Evolutionary conservation across 2,113 vertebrate genomes (phyloP), one percentile per base, ranked within the genome.

Genomic region (Cryptotis parvus): DNA sequence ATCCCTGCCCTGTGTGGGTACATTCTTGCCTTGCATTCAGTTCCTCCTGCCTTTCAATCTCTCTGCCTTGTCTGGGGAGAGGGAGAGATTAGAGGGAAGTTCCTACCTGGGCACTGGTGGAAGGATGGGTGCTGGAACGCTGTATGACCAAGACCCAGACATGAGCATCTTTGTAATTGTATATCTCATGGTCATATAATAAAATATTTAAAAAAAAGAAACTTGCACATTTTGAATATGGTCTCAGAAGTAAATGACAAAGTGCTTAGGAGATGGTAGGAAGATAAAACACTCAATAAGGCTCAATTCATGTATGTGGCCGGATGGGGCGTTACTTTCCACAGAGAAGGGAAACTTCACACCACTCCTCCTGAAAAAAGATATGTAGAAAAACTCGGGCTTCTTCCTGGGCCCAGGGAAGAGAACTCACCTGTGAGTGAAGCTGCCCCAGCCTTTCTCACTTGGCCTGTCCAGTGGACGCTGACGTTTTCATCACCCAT

Each of bases 221-320:
- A 20, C 26, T 43, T 81, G 45, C n/a, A 75, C 24, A 75, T 41
- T 66, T 75, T 31, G 61, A 70, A 24, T 58, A 33, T 63, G 41
- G 82, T 75, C 11, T n/a, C 73, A 72, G 41, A 87, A 92, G 37
- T 45, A 68, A 66, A 76, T 88, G 12, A 37, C 73, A 69, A 83
- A 79, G 6, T 78, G 26, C 22, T 78, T 73, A 73, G 43, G 31
- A 72, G 37, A 31, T 43, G 3, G 16, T 87, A 76, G 37, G 70
- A 90, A 69, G 87, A 69, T 52, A 22, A 39, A 84, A 94, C 79
- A 41, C 37, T 20, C 81, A 61, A 58, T 10, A 43, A 72, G 43
- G 4, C 37, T 16, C 37, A 52, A 41, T 78, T 7, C 2, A 18
- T 75, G 12, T 10, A 9, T 83, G 16, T 77, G 35, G 26, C 10